Evolutionary conservation across 2,113 vertebrate genomes (phyloP).

Genomic region (Dendropsophus ebraccatus): DNA sequence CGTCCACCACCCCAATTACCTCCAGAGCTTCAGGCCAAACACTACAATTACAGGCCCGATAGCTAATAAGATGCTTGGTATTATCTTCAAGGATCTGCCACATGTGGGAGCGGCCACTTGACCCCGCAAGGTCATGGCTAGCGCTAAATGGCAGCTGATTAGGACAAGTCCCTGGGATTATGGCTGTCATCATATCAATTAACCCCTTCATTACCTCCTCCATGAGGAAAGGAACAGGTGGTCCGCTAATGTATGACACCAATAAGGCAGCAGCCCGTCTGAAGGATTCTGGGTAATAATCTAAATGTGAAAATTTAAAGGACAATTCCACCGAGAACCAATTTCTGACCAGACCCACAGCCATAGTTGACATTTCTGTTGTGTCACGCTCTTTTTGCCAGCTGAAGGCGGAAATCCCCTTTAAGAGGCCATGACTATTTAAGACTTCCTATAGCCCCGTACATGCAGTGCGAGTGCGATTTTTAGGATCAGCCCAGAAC

Average conservation of each 20-base stretch:
- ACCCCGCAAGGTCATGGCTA: neutral
- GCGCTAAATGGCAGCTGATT: slow-evolving; percentile 2
- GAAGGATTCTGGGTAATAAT: neutral
- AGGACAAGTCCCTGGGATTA: neutral
- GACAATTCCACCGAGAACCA: neutral
- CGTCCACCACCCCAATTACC: slow-evolving; percentile 3
- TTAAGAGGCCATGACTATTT: too few species aligned
- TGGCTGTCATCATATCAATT: slow-evolving; percentile 14
- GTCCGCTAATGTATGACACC: neutral
- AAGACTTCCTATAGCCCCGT: neutral
- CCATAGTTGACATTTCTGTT: too few species aligned
- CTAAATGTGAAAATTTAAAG: neutral
- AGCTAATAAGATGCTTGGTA: neutral
- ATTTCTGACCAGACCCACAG: neutral
- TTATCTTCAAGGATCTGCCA: neutral
- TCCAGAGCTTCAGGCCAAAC: neutral
- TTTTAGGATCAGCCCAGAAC: neutral
- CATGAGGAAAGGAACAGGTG: neutral
- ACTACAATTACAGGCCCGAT: neutral
- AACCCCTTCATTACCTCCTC: neutral
- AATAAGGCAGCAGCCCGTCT: neutral
- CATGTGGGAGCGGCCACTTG: neutral
- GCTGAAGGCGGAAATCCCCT: too few species aligned
- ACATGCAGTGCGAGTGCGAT: neutral
- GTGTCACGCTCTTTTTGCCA: too few species aligned